Evolutionary conservation across 2,888 invertebrate genomes (phyloP).

Genomic region (Euclidia mi): DNA sequence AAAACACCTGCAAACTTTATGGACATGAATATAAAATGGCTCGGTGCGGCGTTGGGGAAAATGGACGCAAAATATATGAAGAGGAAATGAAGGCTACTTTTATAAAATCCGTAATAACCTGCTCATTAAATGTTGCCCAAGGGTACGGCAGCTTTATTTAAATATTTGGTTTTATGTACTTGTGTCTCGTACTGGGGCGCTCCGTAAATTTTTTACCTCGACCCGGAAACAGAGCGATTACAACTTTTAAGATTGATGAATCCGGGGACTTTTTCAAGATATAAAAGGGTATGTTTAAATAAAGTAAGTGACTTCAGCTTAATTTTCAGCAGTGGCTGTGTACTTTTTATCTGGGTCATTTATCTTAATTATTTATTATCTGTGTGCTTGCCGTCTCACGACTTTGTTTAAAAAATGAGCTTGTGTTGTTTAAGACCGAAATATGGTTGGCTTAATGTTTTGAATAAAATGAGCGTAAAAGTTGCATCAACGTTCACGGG

Average conservation of each 20-base stretch:
- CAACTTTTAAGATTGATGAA: slow-evolving; percentile 83
- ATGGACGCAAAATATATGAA: slow-evolving; percentile 34
- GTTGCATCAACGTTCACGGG: slow-evolving; percentile 26
- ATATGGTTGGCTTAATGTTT: slow-evolving; percentile 20
- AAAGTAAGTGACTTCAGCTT: slow-evolving; percentile 62
- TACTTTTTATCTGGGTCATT: slow-evolving; percentile 44
- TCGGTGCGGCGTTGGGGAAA: slow-evolving; percentile 11
- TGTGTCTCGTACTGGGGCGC: slow-evolving; percentile 15
- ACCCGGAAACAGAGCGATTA: slow-evolving; percentile 73
- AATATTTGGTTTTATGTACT: slow-evolving; percentile 53
- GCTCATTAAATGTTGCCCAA: slow-evolving; percentile 60
- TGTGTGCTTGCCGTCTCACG: slow-evolving; percentile 7
- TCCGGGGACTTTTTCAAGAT: slow-evolving; percentile 60
- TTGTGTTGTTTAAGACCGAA: slow-evolving; percentile 13
- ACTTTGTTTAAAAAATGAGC: slow-evolving; percentile 19
- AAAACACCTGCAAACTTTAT: slow-evolving; percentile 11
- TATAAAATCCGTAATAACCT: slow-evolving; percentile 46
- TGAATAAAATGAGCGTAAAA: slow-evolving; percentile 26
- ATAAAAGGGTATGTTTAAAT: slow-evolving; percentile 62
- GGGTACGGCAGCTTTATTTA: slow-evolving; percentile 42
- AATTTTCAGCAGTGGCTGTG: slow-evolving; percentile 56
- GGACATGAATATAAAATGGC: slow-evolving; percentile 14
- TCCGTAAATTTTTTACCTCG: slow-evolving; percentile 61
- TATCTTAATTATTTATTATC: slow-evolving; percentile 50
- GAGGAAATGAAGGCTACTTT: slow-evolving; percentile 40